Base-by-base conservation (phyloP, 1,140 invertebrate species). In the Drosophila murphyi region DNA sequence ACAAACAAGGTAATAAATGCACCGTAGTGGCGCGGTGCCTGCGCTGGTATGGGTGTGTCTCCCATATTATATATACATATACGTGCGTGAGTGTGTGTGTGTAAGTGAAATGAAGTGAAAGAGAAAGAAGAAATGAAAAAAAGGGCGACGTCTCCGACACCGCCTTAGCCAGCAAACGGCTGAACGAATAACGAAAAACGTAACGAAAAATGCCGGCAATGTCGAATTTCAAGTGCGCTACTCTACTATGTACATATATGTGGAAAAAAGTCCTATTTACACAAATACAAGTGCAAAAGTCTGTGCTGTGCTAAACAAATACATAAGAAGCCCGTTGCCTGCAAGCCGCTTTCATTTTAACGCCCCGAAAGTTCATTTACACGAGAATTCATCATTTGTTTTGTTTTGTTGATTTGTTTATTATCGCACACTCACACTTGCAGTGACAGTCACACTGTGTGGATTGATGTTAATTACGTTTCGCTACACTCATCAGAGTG, bases 351-450 rank as follows among this genome's bases (percentile, higher is more conserved):
- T 73, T 68, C 64, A 41, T 69, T 73, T 69, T 31, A 50, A 62
- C 55, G 62, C 67, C 62, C 47, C 47, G 68, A 86, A 83, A 88
- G 83, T 89, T 88, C 83, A 80, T 89, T 83, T 89, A 88, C 80
- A 89, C 83, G 80, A 65, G 70, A 89, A 89, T 83, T 78, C 67
- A 59, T 78, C 76, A 88, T 87, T 89, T 88, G 85, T 88, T 88
- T 88, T 89, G 83, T 83, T 86, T 82, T 75, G 83, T 80, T 67
- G 72, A 82, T 83, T 87, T 87, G 82, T 87, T 88, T 87, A 88
- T 88, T 77, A 71, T 71, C 69, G 48, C 55, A 12, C 12, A 65
- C 20, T 35, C 10, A 52, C 3, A 48, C 20, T 20, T 1, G 20
- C 20, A 20, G 20, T 20, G 20, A 20, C n/a, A 45, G 28, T 31